Conservation (phyloP, 2,113 vertebrate species). For the Bettongia penicillata region DNA sequence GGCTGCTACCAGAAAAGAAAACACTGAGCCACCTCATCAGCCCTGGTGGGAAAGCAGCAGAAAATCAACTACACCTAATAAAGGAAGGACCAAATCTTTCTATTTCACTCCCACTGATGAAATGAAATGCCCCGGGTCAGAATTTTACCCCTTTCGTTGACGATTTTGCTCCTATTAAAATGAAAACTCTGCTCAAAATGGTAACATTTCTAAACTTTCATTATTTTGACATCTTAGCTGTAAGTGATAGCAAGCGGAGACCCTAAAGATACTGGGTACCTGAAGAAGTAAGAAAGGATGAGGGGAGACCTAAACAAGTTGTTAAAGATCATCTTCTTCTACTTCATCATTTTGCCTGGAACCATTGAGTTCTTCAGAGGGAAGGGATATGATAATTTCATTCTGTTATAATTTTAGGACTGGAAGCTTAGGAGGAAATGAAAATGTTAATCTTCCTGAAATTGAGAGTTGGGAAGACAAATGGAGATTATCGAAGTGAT, state of each 20-base stretch:
- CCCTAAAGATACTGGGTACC: not conserved
- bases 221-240: not conserved
- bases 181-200: not conserved
- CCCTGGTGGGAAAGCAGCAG: too few relatives aligned
- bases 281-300: not conserved
- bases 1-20: too few relatives aligned
- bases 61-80: not conserved
- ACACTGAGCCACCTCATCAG: too few relatives aligned
- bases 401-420: not conserved
- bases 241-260: not conserved
- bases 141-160: not conserved
- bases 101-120: not conserved
- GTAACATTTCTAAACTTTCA: not conserved
- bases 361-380: not conserved
- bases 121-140: not conserved
- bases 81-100: not conserved
- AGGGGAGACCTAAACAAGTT: not conserved
- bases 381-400: not conserved
- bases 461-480: slow-evolving; percentile 6
- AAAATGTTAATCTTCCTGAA: slow-evolving; percentile 25
- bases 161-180: not conserved
- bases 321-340: not conserved
- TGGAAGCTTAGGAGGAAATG: slow-evolving; percentile 31
- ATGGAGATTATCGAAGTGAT: slow-evolving; percentile 2
- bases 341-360: not conserved